These are phyloP conservation scores for Morpho helenor DNA, from an alignment of 2,888 invertebrate species.

Conservation along the genomic window DNA sequence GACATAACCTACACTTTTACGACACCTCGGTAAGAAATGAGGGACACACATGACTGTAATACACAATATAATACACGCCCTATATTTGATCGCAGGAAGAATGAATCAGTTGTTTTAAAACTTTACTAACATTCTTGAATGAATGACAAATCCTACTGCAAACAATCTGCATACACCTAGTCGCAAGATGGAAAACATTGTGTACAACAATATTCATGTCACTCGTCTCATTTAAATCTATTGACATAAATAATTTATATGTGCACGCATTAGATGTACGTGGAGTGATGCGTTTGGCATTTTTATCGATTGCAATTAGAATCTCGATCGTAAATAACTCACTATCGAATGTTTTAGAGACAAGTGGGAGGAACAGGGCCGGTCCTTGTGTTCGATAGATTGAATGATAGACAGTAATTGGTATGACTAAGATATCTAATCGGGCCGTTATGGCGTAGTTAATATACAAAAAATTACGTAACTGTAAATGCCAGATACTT, in stretches of 20 bases:
- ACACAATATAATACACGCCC: too few species aligned
- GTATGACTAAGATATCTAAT: constrained; percentile 4
- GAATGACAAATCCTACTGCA: constrained; percentile 10
- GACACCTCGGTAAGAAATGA: too few species aligned
- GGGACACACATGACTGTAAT: too few species aligned
- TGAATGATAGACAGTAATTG: constrained; percentile 12
- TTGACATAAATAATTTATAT: constrained; percentile 35
- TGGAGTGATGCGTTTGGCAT: constrained; percentile 34
- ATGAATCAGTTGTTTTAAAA: constrained; percentile 1
- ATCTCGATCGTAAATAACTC: constrained; percentile 31
- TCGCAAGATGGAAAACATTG: constrained; percentile 15
- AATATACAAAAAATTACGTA: neutral
- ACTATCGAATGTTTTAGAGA: constrained; percentile 18
- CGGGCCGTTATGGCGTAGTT: neutral
- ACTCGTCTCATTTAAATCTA: constrained; percentile 33
- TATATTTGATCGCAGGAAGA: neutral
- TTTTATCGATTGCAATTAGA: constrained; percentile 36
- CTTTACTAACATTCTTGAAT: constrained; percentile 14
- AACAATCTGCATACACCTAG: constrained; percentile 13
- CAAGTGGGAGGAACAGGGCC: constrained; percentile 17
- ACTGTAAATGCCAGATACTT: too few species aligned
- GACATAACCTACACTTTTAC: too few species aligned
- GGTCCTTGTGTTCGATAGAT: constrained; percentile 13
- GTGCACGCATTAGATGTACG: constrained; percentile 34
- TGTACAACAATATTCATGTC: constrained; percentile 30